Base-by-base conservation (phyloP, 2,888 invertebrate genomes). In the Trichacis sp. region DNA sequence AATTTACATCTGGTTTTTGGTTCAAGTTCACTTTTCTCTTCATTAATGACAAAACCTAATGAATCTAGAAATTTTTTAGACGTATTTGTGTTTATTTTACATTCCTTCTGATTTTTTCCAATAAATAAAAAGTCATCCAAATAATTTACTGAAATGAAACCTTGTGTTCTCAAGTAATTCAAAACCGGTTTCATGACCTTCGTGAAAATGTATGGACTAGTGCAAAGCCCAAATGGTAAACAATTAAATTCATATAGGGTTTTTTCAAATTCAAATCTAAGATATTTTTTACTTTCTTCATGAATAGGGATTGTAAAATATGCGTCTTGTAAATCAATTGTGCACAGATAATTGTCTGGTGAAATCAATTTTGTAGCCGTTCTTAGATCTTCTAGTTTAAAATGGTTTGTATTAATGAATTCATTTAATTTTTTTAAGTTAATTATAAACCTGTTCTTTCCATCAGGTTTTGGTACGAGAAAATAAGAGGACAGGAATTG, bases 1-100 rank as follows among this genome's bases (percentile, higher is more conserved):
- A 46, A 62, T 49, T 62, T 59, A 11, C 33, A 24, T 17, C 49
- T 30, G 1, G 2, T 19, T 42, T 42, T n/a, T 5, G 57, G 61
- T 14, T n/a, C 8, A 8, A 46, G 18, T 6, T 51, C 9, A 42
- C 50, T 57, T 46, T 66, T 61, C n/a, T 58, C 36, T 54, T 58
- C 6, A 66, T 30, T 14, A 58, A 38, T 24, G 24, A 24, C 8
- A 12, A 50, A 62, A 1, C 42, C 57, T 14, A 47, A 42, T 33
- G 14, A 29, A 5, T 24, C 24, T 12, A 36, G 11, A 4, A 20
- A 33, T 29, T 15, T 12, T n/a, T 36, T 36, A 4, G 2, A 3
- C 9, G 5, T n/a, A 5, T 36, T 9, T 8, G 36, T 4, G 38
- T 6, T 12, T 24, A 55, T 36, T 55, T 9, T 11, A 24, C 24